phyloP scores from a whole-genome alignment of 2,797 vertebrate genomes.

The Pipistrellus pygmaeus region DNA sequence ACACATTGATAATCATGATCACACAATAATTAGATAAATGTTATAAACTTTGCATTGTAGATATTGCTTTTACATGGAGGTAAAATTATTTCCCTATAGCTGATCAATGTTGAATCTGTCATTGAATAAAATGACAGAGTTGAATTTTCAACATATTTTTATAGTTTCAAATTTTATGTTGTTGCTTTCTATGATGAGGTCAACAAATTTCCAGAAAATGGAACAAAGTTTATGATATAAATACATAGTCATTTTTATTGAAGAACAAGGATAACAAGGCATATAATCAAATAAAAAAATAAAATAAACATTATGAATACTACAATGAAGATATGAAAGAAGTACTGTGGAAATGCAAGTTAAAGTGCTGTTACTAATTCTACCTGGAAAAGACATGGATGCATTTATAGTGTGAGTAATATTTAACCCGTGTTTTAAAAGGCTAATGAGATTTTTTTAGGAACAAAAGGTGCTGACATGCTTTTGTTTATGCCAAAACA shows the following conservation, averaged over 20 bases:
- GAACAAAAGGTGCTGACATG: not conserved
- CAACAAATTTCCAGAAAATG: conserved; percentile 23
- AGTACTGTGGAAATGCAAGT: not conserved
- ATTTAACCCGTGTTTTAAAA: not conserved
- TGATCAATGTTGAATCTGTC: not conserved
- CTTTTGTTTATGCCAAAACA: not conserved
- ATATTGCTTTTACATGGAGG: not conserved
- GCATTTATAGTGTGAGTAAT: not conserved
- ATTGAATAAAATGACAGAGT: not conserved
- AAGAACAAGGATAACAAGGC: not conserved
- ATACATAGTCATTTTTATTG: not conserved
- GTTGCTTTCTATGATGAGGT: not conserved
- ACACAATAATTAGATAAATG: not conserved
- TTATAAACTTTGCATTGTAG: not conserved
- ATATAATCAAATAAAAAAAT: not conserved
- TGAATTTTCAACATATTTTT: not conserved
- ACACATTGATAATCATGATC: not conserved
- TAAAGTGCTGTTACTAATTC: not conserved
- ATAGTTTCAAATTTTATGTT: not conserved
- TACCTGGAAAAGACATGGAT: not conserved
- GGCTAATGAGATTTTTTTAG: not conserved
- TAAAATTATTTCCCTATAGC: not conserved
- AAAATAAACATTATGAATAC: not conserved
- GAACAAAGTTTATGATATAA: not conserved
- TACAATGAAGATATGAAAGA: not conserved